Conservation (phyloP, 2,888 invertebrate species). For the Melanostoma mellinum region DNA sequence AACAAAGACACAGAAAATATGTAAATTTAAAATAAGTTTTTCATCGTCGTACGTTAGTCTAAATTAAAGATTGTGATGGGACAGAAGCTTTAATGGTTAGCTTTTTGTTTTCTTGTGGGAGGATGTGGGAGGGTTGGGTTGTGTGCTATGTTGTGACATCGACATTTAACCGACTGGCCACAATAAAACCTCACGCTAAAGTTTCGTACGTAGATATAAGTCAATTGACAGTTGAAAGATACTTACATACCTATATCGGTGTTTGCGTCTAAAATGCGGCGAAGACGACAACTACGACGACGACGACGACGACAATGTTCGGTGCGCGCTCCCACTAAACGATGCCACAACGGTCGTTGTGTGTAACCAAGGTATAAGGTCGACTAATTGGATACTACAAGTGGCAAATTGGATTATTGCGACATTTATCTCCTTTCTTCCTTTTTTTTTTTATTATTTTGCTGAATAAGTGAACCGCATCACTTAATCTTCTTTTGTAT, state of each 20-base stretch:
- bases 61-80: conserved; percentile 24
- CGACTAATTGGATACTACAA: conserved; percentile 74
- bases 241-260: conserved; percentile 1
- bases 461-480: conserved; percentile 68
- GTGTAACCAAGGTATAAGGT: conserved; percentile 74
- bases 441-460: conserved; percentile 31
- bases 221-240: conserved; percentile 49
- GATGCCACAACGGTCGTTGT: conserved; percentile 40
- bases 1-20: conserved; percentile 32
- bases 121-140: conserved; percentile 28
- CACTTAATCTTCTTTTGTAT: conserved; percentile 63
- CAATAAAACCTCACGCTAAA: conserved; percentile 29
- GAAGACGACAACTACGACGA: background rate
- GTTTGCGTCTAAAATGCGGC: background rate
- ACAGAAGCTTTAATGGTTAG: conserved; percentile 48
- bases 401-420: conserved; percentile 75
- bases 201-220: conserved; percentile 33
- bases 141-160: conserved; percentile 43
- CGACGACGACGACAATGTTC: conserved; percentile 1
- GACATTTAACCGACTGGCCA: conserved; percentile 51
- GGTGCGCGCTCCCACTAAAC: conserved; percentile 45
- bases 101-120: conserved; percentile 8
- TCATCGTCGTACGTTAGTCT: conserved; percentile 50
- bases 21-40: conserved; percentile 60
- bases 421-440: conserved; percentile 51